Conservation (phyloP, 1,140 invertebrate species). For the Heliconius hewitsoni region DNA sequence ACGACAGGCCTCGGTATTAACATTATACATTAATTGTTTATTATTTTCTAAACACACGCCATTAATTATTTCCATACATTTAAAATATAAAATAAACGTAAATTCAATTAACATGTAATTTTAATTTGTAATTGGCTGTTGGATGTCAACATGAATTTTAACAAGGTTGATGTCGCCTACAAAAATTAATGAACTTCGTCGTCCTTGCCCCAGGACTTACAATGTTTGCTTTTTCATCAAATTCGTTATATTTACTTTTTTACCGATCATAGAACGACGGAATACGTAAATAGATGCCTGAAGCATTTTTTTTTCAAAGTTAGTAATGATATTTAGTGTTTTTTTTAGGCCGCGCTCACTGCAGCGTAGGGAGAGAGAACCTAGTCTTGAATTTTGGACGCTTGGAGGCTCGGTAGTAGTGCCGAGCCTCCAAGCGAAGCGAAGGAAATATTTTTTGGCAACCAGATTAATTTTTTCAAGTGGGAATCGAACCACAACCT, state of each 20-base stretch:
- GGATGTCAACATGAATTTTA: slow-evolving; percentile 19
- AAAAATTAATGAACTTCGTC: slow-evolving; percentile 24
- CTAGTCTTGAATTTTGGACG: too few relatives aligned
- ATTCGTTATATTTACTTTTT: slow-evolving; percentile 2
- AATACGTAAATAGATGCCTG: neutral
- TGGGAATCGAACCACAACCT: too few relatives aligned
- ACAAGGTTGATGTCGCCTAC: slow-evolving; percentile 18
- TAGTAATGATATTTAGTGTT: too few relatives aligned
- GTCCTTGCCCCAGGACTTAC: slow-evolving; percentile 12
- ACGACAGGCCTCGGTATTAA: too few relatives aligned
- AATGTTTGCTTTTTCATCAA: slow-evolving; percentile 19
- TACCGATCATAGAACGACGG: neutral
- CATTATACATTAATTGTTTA: neutral
- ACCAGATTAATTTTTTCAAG: rapidly evolving
- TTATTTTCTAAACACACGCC: neutral
- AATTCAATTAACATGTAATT: slow-evolving; percentile 5
- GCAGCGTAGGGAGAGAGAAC: too few relatives aligned
- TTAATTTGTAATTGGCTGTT: slow-evolving; percentile 12
- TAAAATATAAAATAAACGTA: neutral
- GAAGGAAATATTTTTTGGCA: rapidly evolving
- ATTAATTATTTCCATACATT: neutral
- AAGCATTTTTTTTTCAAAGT: too few relatives aligned
- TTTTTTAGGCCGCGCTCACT: too few relatives aligned
- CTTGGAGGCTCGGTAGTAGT: too few relatives aligned
- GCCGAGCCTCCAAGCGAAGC: too few relatives aligned